phyloP scores from a whole-genome alignment of 2,888 invertebrate genomes.

The Tanaodytes sp. region DNA sequence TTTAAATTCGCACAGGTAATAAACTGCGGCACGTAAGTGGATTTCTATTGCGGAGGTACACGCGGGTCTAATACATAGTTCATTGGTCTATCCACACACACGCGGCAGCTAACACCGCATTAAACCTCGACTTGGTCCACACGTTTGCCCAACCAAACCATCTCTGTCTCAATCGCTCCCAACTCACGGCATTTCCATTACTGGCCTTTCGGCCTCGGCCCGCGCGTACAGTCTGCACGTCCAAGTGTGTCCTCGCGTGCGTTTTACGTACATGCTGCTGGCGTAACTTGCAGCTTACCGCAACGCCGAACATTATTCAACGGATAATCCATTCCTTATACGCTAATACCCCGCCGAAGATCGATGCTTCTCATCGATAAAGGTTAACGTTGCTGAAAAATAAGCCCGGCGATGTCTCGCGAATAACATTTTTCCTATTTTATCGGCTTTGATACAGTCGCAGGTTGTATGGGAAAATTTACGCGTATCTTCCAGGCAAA shows the following conservation, averaged over 20 bases:
- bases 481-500: no score
- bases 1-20: no score
- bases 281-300: conserved; percentile 60
- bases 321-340: conserved; percentile 68
- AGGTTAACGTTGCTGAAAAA: conserved; percentile 34
- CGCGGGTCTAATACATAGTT: conserved; percentile 69
- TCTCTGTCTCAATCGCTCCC: conserved; percentile 38
- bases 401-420: background rate
- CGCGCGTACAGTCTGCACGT: conserved; percentile 39
- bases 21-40: no score
- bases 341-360: conserved; percentile 61
- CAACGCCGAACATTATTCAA: conserved; percentile 65
- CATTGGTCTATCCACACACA: conserved; percentile 68
- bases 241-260: conserved; percentile 47
- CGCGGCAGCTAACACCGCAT: conserved; percentile 65
- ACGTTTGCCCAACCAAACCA: conserved; percentile 58
- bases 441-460: no score
- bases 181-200: conserved; percentile 33
- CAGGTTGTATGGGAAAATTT: no score
- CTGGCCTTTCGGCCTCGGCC: conserved; percentile 41
- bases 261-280: conserved; percentile 51
- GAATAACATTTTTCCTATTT: background rate
- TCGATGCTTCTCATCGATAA: conserved; percentile 61
- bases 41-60: no score
- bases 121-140: conserved; percentile 62